Percentiles rank a stretch among this genome's conserved stretches.
Conservation (phyloP, 2,113 vertebrate genomes). For the Capricornis sumatraensis region DNA sequence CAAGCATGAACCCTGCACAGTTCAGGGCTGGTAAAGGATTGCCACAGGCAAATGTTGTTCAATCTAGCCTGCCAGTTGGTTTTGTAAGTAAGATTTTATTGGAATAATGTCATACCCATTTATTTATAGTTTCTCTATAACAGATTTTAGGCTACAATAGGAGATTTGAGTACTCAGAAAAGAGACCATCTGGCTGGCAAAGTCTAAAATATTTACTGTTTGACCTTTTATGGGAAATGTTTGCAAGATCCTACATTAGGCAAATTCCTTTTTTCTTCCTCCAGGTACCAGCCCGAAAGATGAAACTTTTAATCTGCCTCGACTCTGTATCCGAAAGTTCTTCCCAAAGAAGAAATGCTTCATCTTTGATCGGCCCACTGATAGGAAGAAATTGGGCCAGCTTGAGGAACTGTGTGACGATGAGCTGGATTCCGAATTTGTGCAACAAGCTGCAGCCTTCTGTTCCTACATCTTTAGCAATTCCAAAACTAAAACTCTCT, state of each 20-base stretch:
- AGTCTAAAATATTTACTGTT: neutral
- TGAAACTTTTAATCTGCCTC: too few relatives aligned
- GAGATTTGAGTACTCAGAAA: neutral
- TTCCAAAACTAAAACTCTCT: constrained; percentile 57
- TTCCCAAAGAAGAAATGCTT: too few relatives aligned
- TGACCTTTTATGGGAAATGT: too few relatives aligned
- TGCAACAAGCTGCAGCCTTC: constrained; percentile 47
- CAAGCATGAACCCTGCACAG: neutral
- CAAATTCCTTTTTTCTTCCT: too few relatives aligned
- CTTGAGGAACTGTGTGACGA: neutral
- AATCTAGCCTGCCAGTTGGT: neutral
- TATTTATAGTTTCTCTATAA: neutral
- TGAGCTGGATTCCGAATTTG: constrained; percentile 56
- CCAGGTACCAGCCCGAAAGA: too few relatives aligned
- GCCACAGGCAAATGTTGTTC: neutral
- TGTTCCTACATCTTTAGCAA: constrained; percentile 53
- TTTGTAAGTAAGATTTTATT: neutral
- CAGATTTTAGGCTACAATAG: neutral
- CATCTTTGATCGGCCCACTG: too few relatives aligned
- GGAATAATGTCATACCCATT: neutral
- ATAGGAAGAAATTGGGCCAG: too few relatives aligned
- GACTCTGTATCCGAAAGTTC: too few relatives aligned
- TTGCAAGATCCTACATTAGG: too few relatives aligned
- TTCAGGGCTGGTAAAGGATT: neutral
- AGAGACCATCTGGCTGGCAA: neutral